Evolutionary conservation across 2,888 invertebrate genomes (phyloP), one percentile per base, ranked within the genome.

Genomic region (Agrochola lota): DNA sequence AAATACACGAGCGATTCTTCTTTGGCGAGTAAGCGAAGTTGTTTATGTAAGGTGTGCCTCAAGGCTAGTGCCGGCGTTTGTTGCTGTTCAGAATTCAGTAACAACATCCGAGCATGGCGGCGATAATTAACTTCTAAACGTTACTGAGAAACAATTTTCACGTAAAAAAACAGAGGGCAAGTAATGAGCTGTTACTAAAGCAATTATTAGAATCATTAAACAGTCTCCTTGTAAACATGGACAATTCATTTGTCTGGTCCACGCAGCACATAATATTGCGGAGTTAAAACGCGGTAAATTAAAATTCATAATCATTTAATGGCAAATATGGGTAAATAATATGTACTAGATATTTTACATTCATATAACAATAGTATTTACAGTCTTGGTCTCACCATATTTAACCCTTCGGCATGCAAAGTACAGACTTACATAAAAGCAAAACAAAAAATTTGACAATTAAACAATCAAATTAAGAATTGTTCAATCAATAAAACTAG

Each of bases 1-100:
- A 79, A 80, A 71, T 63, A 83, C 35, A 26, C 62, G 62, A 68
- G 23, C 66, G 66, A 57, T 66, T 68, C 70, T 59, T 74, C n/a
- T 74, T 78, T n/a, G 23, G 40, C 30, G 59, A 59, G 70, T 43
- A 60, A 46, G 26, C 70, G 55, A 57, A 75, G 30, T 57, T 62
- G 62, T 80, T 74, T 77, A 69, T 69, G 46, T 57, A 43, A 55
- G 57, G 43, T 43, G 55, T 30, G 63, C 63, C 55, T 52, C 68
- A 68, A 76, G 67, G 76, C 63, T 26, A 59, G 23, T 23, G 55
- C 20, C n/a, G 49, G 62, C 49, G 35, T 26, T 64, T 52, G 57
- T 68, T 49, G 46, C 20, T 43, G 40, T 35, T 72, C 62, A 66
- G 20, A 60, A 64, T 64, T 55, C 52, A 63, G 67, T 62, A 62